These are phyloP conservation scores for Pangasianodon hypophthalmus DNA, from an alignment of 2,113 vertebrate genomes.

Conservation along the genomic window DNA sequence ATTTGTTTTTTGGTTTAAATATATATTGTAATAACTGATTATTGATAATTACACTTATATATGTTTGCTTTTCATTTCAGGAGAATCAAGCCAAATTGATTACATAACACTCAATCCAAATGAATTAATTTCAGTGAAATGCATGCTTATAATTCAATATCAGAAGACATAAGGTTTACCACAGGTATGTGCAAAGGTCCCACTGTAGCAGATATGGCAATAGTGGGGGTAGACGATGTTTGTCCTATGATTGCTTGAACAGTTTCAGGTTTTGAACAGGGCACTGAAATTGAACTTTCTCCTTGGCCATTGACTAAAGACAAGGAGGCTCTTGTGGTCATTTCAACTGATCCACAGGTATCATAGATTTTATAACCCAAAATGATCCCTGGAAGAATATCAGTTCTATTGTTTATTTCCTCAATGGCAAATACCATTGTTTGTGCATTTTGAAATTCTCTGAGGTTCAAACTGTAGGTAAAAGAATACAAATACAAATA, in stretches of 20 bases:
- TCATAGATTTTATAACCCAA: constrained; percentile 64
- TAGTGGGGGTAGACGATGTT: constrained; percentile 59
- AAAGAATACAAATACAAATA: neutral
- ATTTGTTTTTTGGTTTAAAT: neutral
- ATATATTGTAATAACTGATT: too few relatives aligned
- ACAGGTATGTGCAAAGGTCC: constrained; percentile 58
- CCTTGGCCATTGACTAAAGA: constrained; percentile 54
- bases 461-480: constrained; percentile 54
- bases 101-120: neutral
- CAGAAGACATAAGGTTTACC: constrained; percentile 38
- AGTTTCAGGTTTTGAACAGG: constrained; percentile 49
- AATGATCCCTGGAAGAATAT: constrained; percentile 56
- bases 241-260: constrained; percentile 61
- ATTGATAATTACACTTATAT: neutral
- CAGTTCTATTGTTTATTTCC: constrained; percentile 61
- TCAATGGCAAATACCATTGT: constrained; percentile 65
- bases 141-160: neutral
- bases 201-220: constrained; percentile 56
- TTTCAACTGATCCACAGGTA: constrained; percentile 56
- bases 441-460: constrained; percentile 60
- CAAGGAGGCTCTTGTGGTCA: constrained; percentile 56
- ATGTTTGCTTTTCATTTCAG: neutral
- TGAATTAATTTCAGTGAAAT: neutral
- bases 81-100: neutral
- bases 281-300: neutral